Percentiles rank a stretch among this genome's conserved stretches.
Evolutionary conservation across 2,888 invertebrate species (phyloP).

Genomic region (Cosmia trapezina): DNA sequence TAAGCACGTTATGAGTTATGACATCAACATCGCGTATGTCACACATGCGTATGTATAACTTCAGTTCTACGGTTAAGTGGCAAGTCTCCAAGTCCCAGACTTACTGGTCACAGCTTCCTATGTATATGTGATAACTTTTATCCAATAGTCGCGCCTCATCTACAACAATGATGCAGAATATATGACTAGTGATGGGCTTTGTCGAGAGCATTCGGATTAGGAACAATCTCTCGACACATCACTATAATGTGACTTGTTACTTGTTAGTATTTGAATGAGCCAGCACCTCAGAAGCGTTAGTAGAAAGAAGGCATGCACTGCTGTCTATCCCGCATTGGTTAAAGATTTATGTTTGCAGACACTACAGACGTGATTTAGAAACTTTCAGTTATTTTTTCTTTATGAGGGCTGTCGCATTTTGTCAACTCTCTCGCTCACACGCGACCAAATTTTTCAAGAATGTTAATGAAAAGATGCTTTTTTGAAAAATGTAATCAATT

Average conservation of each 20-base stretch:
- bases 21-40: constrained; percentile 35
- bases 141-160: constrained; percentile 70
- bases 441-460: too few relatives aligned
- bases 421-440: too few relatives aligned
- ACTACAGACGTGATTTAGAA: neutral
- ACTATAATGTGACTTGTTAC: constrained; percentile 14
- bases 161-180: constrained; percentile 74
- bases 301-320: constrained; percentile 26
- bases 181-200: constrained; percentile 31
- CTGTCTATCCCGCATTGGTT: constrained; percentile 9
- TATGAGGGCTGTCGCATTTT: too few relatives aligned
- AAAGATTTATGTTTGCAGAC: neutral
- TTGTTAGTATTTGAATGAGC: constrained; percentile 45
- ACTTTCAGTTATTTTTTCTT: neutral
- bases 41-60: neutral
- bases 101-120: constrained; percentile 75
- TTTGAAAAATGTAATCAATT: too few relatives aligned
- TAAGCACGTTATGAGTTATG: neutral
- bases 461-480: too few relatives aligned
- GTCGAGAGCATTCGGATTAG: constrained; percentile 9
- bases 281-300: constrained; percentile 55
- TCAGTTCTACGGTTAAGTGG: constrained; percentile 17
- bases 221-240: constrained; percentile 14
- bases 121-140: constrained; percentile 74
- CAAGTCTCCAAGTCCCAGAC: constrained; percentile 57